phyloP scores from a whole-genome alignment of 2,797 vertebrate genomes.

The Steatocranus sp. region DNA sequence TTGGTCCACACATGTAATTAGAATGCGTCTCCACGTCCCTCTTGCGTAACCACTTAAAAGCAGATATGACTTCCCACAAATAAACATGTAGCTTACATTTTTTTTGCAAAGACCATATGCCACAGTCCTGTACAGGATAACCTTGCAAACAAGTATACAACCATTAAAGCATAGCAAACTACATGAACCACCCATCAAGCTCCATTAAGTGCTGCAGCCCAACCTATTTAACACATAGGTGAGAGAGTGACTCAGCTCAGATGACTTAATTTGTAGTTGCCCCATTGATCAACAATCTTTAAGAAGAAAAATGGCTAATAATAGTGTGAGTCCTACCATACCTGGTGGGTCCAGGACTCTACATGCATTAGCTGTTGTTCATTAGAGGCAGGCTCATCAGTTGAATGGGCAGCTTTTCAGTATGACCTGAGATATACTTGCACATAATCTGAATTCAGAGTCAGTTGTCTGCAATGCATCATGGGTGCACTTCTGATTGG shows the following conservation, averaged over 20 bases:
- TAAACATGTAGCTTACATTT: neutral
- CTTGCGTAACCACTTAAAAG: neutral
- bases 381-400: neutral
- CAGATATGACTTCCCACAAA: neutral
- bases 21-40: neutral
- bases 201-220: neutral
- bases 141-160: neutral
- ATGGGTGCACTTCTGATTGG: neutral
- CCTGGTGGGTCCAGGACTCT: neutral
- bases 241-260: neutral
- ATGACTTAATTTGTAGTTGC: neutral
- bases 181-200: neutral
- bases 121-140: neutral
- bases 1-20: neutral
- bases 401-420: neutral
- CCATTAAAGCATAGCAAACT: neutral
- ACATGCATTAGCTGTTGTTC: neutral
- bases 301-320: neutral
- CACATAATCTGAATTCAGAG: neutral
- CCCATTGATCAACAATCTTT: neutral
- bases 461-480: neutral
- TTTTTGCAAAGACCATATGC: neutral
- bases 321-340: neutral
- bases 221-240: neutral
- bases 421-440: neutral